Evolutionary conservation across 2,113 vertebrate genomes (phyloP).

Genomic region (Macrotis lagotis): DNA sequence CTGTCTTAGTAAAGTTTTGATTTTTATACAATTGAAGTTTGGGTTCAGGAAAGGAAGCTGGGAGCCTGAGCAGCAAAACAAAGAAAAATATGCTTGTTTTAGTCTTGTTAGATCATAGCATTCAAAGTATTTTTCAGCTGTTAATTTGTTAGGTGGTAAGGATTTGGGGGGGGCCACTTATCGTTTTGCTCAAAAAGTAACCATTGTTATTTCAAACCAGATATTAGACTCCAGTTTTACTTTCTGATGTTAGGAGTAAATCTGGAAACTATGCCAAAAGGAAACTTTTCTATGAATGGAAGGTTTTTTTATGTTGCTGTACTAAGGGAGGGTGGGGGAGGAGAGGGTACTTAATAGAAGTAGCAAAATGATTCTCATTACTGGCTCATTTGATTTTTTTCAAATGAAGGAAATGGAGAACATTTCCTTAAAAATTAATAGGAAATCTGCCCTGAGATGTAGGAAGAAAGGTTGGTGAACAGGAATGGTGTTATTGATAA

Average conservation of each 20-base stretch:
- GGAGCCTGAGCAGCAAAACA: neutral
- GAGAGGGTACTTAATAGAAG: neutral
- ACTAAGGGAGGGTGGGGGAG: neutral
- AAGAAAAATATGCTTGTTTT: neutral
- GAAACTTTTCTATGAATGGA: neutral
- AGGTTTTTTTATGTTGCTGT: constrained; percentile 39
- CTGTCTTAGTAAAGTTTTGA: neutral
- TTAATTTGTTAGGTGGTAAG: constrained; percentile 23
- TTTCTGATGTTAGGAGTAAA: constrained; percentile 6
- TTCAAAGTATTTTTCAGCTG: neutral
- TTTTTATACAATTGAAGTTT: constrained; percentile 5
- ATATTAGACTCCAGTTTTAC: constrained; percentile 9
- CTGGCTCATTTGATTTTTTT: neutral
- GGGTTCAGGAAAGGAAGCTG: neutral
- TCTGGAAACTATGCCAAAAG: constrained; percentile 5
- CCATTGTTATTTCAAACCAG: constrained; percentile 11
- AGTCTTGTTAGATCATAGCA: neutral
- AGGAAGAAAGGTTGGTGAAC: neutral
- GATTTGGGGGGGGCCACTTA: neutral
- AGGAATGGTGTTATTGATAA: neutral
- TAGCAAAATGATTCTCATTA: neutral
- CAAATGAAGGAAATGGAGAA: neutral
- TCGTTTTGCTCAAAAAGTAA: constrained; percentile 37
- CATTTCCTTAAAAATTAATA: neutral
- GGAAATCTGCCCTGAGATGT: neutral